phyloP scores from a whole-genome alignment of 2,888 invertebrate species.

The Fragum whitleyi region DNA sequence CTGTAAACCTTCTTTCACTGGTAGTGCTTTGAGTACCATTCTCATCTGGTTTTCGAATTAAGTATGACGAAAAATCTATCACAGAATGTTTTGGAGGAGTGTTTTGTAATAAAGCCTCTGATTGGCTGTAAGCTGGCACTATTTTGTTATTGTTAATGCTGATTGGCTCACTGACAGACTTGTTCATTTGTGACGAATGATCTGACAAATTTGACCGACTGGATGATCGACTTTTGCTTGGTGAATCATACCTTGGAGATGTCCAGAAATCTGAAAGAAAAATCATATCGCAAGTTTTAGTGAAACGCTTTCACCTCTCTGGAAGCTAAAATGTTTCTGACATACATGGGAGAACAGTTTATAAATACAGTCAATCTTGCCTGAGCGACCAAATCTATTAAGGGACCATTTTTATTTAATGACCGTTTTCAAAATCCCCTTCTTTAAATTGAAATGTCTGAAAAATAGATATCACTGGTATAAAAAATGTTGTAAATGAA shows the following conservation, averaged over 20 bases:
- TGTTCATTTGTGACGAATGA: slow-evolving; percentile 70
- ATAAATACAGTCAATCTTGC: too few species aligned
- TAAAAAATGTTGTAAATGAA: too few species aligned
- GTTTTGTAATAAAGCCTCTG: slow-evolving; percentile 48
- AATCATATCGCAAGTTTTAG: neutral
- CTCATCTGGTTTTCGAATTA: slow-evolving; percentile 54
- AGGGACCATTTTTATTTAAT: too few species aligned
- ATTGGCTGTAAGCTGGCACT: slow-evolving; percentile 57
- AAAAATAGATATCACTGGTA: too few species aligned
- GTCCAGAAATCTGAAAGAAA: slow-evolving; percentile 84
- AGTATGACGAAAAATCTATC: slow-evolving; percentile 70
- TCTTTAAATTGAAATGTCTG: too few species aligned
- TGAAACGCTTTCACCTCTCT: neutral
- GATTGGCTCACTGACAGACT: slow-evolving; percentile 80
- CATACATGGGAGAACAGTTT: neutral
- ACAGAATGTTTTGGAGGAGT: slow-evolving; percentile 70
- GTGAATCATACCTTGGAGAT: slow-evolving; percentile 72
- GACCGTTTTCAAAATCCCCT: too few species aligned
- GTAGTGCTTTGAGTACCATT: slow-evolving; percentile 6
- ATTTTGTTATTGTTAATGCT: slow-evolving; percentile 69
- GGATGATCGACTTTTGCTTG: slow-evolving; percentile 51
- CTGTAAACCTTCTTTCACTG: slow-evolving; percentile 34
- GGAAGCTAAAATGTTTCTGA: neutral
- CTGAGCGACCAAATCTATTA: too few species aligned
- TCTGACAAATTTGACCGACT: slow-evolving; percentile 61